Conservation (phyloP, 2,888 invertebrate genomes). For the Lasioglossum oenotherae region DNA sequence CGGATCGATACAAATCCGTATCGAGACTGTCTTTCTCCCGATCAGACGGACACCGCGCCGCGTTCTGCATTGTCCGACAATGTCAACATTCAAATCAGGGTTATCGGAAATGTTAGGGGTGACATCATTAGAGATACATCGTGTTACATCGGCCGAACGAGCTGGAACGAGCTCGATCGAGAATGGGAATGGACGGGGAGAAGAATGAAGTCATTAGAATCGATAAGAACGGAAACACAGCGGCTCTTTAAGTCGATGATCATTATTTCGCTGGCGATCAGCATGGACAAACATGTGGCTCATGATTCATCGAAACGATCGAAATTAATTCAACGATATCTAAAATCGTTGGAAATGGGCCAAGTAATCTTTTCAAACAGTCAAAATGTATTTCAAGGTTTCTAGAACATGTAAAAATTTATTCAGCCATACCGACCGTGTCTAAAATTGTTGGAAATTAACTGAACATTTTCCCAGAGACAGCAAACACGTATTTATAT, state of each 20-base stretch:
- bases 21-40: constrained; percentile 5
- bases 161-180: too few relatives aligned
- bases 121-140: constrained; percentile 43
- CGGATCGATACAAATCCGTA: constrained; percentile 29
- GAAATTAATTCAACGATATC: neutral
- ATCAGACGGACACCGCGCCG: constrained; percentile 1
- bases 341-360: neutral
- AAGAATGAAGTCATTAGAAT: neutral
- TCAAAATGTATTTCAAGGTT: neutral
- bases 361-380: neutral
- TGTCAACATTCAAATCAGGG: constrained; percentile 51
- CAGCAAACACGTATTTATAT: neutral
- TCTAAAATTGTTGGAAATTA: too few relatives aligned
- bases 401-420: neutral
- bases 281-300: neutral
- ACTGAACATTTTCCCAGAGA: too few relatives aligned
- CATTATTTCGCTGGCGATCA: neutral
- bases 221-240: neutral
- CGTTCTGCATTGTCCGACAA: constrained; percentile 30
- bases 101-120: constrained; percentile 29
- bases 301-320: neutral
- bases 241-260: neutral
- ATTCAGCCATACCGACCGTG: too few relatives aligned
- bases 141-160: neutral
- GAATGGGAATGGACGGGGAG: neutral